Evolutionary conservation across 2,888 invertebrate species (phyloP).

Genomic region (Cheiracanthium punctorium): DNA sequence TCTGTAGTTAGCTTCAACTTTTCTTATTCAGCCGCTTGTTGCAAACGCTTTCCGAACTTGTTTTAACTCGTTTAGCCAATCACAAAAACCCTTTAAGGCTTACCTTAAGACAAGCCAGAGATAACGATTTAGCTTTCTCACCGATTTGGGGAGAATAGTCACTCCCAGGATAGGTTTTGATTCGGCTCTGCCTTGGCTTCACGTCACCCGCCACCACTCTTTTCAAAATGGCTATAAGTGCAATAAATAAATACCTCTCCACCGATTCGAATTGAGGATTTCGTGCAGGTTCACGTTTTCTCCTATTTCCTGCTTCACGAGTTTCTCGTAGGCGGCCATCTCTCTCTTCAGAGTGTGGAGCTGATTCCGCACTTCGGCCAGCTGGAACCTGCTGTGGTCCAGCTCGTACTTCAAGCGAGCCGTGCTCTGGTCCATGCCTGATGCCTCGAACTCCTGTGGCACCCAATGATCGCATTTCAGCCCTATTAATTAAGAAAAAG

Average conservation of each 20-base stretch:
- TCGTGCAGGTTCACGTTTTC: slow-evolving; percentile 20
- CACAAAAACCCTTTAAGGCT: no score
- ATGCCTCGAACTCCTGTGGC: not conserved
- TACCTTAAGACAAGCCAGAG: no score
- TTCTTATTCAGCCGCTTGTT: no score
- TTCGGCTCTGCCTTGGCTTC: no score
- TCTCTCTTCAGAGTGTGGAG: slow-evolving; percentile 39
- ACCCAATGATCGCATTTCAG: not conserved
- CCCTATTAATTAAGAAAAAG: not conserved
- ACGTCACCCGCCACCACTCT: no score
- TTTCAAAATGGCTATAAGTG: no score
- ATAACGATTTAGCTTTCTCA: no score
- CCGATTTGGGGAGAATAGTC: no score
- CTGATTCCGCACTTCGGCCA: slow-evolving; percentile 42
- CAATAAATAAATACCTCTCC: slow-evolving; percentile 47
- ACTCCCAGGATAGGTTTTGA: no score
- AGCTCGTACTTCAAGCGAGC: slow-evolving; percentile 30
- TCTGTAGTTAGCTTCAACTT: no score
- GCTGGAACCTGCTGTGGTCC: slow-evolving; percentile 39
- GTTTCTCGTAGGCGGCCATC: slow-evolving; percentile 17
- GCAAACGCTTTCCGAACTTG: no score
- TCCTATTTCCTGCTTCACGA: slow-evolving; percentile 22
- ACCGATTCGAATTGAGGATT: slow-evolving; percentile 1
- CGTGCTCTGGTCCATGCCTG: slow-evolving; percentile 13
- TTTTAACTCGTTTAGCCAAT: no score